These are phyloP conservation scores for Pelusios castaneus DNA, from an alignment of 2,113 vertebrate genomes.

Conservation along the genomic window DNA sequence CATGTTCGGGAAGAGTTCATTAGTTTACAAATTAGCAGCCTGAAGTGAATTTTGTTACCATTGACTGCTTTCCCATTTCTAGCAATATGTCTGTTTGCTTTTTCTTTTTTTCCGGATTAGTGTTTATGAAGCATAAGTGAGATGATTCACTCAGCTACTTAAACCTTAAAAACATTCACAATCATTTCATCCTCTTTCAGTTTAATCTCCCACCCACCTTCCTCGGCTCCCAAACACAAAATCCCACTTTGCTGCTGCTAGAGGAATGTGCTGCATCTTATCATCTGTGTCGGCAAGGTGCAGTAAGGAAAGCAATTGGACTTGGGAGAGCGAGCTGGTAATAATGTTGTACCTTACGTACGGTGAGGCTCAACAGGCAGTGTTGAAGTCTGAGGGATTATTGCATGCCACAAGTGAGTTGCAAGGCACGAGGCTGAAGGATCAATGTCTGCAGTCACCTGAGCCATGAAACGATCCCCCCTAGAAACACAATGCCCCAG, in stretches of 20 bases:
- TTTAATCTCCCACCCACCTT: neutral
- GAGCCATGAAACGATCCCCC: neutral
- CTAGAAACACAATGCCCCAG: neutral
- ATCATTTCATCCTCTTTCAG: neutral
- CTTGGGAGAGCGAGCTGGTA: neutral
- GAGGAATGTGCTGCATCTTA: neutral
- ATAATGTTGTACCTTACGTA: neutral
- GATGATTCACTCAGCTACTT: neutral
- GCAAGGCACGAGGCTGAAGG: conserved; percentile 7
- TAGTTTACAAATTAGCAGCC: conserved; percentile 57
- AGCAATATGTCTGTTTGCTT: neutral
- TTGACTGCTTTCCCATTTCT: conserved; percentile 36
- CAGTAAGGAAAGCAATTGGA: conserved; percentile 29
- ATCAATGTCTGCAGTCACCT: neutral
- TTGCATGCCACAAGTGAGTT: neutral
- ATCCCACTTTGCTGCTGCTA: neutral
- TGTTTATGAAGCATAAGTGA: conserved; percentile 4
- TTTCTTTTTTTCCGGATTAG: neutral
- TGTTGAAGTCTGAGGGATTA: neutral
- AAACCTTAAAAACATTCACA: neutral
- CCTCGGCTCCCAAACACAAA: neutral
- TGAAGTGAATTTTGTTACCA: conserved; percentile 47
- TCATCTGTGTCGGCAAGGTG: conserved; percentile 17
- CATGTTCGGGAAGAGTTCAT: conserved; percentile 28
- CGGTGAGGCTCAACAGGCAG: neutral